Conservation (phyloP, 2,113 vertebrate genomes). For the Nasalis larvatus region DNA sequence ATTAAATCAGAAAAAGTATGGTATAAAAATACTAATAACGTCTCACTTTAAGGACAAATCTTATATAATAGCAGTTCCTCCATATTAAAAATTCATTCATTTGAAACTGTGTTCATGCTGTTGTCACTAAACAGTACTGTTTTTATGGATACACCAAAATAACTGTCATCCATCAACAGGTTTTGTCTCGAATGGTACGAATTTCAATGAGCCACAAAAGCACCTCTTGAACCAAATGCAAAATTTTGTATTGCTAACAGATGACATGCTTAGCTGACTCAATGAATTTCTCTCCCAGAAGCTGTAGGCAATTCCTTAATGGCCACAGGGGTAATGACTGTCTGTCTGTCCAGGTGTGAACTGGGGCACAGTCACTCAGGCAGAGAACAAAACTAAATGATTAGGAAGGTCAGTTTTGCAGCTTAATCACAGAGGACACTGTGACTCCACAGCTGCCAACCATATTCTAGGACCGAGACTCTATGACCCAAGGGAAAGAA, state of each 20-base stretch:
- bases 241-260: background rate
- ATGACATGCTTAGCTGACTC: background rate
- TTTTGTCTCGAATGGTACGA: background rate
- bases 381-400: background rate
- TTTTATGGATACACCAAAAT: constrained; percentile 24
- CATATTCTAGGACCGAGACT: background rate
- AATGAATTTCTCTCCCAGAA: background rate
- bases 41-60: background rate
- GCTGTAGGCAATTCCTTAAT: background rate
- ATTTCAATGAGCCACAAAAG: background rate
- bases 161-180: background rate
- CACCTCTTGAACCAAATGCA: background rate
- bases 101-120: background rate
- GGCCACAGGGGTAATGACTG: background rate
- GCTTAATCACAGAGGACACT: background rate
- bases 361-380: background rate
- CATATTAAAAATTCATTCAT: constrained; percentile 26
- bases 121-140: background rate
- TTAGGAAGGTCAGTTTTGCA: background rate
- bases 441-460: background rate
- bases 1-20: background rate
- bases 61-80: background rate
- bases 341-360: background rate
- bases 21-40: background rate
- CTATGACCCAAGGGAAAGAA: background rate